A percentile compares a stretch with the other conserved stretches of the same genome.
Conservation (phyloP, 2,797 vertebrate species). For the Buphagus erythrorhynchus region DNA sequence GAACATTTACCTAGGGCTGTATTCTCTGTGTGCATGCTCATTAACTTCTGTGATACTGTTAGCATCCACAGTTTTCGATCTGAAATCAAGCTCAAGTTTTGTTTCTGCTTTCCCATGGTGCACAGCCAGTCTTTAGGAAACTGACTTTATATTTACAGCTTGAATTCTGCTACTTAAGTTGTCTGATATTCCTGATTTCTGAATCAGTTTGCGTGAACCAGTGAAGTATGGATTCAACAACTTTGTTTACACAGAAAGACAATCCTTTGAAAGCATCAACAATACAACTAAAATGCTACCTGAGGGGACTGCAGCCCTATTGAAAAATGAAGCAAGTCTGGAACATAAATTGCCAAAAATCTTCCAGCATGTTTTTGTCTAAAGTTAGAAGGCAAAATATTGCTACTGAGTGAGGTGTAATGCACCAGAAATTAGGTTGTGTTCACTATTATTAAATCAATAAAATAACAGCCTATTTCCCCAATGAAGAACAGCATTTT, state of each 20-base stretch:
- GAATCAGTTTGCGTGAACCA: not conserved
- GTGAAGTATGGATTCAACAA: not conserved
- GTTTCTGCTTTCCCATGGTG: not conserved
- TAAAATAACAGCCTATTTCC: not conserved
- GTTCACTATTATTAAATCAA: not conserved
- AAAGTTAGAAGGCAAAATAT: not conserved
- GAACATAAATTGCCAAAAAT: not conserved
- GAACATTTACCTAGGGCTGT: not conserved
- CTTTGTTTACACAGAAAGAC: not conserved
- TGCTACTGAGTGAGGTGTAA: not conserved
- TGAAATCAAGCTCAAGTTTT: not conserved
- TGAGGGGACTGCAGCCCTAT: not conserved
- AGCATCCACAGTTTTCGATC: not conserved
- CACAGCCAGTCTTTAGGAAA: not conserved
- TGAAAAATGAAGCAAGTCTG: not conserved
- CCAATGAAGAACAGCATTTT: not conserved
- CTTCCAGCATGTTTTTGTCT: not conserved
- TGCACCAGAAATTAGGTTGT: not conserved
- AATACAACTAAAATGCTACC: not conserved
- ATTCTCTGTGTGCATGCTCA: not conserved
- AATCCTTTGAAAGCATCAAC: not conserved
- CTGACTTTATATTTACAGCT: not conserved
- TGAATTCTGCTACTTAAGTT: not conserved
- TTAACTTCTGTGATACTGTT: not conserved
- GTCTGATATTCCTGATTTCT: not conserved